phyloP scores from a whole-genome alignment of 2,888 invertebrate genomes.

The Mythimna impura region DNA sequence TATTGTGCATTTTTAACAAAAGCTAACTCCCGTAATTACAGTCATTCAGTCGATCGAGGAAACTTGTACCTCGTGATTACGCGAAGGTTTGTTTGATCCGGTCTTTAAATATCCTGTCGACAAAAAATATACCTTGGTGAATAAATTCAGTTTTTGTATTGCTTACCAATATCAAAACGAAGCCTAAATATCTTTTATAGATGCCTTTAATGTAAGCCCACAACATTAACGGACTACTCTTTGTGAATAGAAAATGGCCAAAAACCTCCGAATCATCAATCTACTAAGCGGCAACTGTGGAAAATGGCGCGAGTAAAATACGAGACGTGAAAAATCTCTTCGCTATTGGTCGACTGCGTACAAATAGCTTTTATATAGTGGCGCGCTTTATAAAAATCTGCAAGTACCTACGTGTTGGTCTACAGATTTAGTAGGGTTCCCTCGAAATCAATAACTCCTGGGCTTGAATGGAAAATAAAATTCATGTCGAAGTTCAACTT shows the following conservation, averaged over 20 bases:
- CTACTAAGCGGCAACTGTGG: slow-evolving; percentile 49
- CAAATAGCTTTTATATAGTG: slow-evolving; percentile 57
- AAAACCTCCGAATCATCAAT: slow-evolving; percentile 61
- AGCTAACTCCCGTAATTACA: slow-evolving; percentile 48
- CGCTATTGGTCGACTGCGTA: slow-evolving; percentile 59
- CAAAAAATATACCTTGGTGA: neutral
- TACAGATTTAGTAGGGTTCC: slow-evolving; percentile 20
- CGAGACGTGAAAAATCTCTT: slow-evolving; percentile 58
- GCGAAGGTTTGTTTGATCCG: slow-evolving; percentile 29
- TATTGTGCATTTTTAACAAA: slow-evolving; percentile 56
- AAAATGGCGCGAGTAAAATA: slow-evolving; percentile 54
- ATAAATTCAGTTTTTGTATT: slow-evolving; percentile 10
- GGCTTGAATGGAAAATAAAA: slow-evolving; percentile 20
- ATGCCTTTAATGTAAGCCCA: slow-evolving; percentile 53
- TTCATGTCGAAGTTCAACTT: neutral
- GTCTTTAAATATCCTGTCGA: neutral
- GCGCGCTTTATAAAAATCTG: slow-evolving; percentile 39
- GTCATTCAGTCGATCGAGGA: slow-evolving; percentile 41
- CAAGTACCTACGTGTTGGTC: slow-evolving; percentile 33
- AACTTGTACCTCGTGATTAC: slow-evolving; percentile 36
- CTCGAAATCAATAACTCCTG: slow-evolving; percentile 22
- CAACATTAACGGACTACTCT: slow-evolving; percentile 54
- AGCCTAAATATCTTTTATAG: slow-evolving; percentile 19
- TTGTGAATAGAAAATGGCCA: slow-evolving; percentile 55
- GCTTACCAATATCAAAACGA: slow-evolving; percentile 23